phyloP scores from a whole-genome alignment of 2,888 invertebrate genomes.

The Bugulina stolonifera region DNA sequence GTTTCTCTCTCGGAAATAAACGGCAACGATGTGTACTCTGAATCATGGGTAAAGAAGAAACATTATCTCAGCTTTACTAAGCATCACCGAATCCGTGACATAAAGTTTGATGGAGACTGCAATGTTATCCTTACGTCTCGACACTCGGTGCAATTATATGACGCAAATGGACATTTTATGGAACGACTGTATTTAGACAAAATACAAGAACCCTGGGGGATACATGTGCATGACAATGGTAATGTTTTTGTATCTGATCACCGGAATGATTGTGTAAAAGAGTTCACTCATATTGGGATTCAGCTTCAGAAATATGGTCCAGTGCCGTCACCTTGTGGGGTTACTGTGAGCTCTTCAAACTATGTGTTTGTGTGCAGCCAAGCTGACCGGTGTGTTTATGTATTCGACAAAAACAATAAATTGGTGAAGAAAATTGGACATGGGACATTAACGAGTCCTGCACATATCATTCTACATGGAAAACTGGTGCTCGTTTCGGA shows the following conservation, averaged over 20 bases:
- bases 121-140: conserved; percentile 19
- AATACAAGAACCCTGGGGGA: conserved; percentile 20
- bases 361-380: conserved; percentile 19
- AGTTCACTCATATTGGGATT: conserved; percentile 25
- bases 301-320: conserved; percentile 8
- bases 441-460: conserved; percentile 12
- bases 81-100: conserved; percentile 8
- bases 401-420: conserved; percentile 20
- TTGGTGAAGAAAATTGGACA: background rate
- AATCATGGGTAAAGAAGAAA: background rate
- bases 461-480: conserved; percentile 3
- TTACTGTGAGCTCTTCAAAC: conserved; percentile 12
- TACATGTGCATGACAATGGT: conserved; percentile 13
- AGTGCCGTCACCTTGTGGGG: conserved; percentile 13
- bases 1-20: background rate
- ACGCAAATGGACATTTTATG: conserved; percentile 25
- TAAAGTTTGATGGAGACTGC: conserved; percentile 25
- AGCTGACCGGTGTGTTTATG: conserved; percentile 16
- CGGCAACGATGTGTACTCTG: conserved; percentile 15
- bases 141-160: conserved; percentile 21
- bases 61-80: conserved; percentile 25
- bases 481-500: conserved; percentile 24
- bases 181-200: conserved; percentile 24
- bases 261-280: conserved; percentile 14
- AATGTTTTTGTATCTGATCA: conserved; percentile 25